These are phyloP conservation scores for Strix aluco DNA, from an alignment of 2,113 vertebrate species.

Conservation along the genomic window DNA sequence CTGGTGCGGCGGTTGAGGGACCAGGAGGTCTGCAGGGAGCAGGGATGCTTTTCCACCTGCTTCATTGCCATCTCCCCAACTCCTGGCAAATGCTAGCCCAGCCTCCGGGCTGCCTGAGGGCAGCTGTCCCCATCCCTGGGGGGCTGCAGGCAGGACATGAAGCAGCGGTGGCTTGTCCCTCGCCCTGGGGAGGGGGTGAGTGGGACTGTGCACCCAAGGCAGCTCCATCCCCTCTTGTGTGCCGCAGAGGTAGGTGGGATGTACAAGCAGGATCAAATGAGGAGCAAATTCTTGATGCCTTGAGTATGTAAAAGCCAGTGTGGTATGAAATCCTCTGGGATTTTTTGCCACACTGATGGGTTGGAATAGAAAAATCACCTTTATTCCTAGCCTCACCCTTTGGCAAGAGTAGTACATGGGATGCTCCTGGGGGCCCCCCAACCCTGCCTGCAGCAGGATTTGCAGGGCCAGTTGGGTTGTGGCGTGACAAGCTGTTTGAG, in stretches of 20 bases:
- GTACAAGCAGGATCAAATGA: not conserved
- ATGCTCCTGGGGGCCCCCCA: no score
- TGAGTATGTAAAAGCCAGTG: not conserved
- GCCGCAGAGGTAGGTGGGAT: not conserved
- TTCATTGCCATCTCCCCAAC: not conserved
- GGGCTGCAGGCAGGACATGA: not conserved
- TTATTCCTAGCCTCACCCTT: not conserved
- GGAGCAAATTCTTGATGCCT: not conserved
- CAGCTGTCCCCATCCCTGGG: not conserved
- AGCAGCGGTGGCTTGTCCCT: not conserved
- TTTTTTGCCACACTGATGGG: not conserved
- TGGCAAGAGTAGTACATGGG: accelerated
- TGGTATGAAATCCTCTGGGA: not conserved
- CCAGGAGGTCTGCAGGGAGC: not conserved
- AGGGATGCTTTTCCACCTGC: not conserved
- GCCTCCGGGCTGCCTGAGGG: not conserved
- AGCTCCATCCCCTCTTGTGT: not conserved
- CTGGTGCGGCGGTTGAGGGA: not conserved
- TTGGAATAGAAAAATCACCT: not conserved
- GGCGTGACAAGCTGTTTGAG: not conserved
- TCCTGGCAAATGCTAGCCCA: not conserved
- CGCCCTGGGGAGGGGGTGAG: accelerated
- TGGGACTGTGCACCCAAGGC: not conserved
- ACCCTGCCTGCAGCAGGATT: not conserved
- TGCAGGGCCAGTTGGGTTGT: not conserved